Evolutionary conservation across 1,140 invertebrate species (phyloP), one percentile per base, ranked within the genome.

Genomic region (Sipha flava): DNA sequence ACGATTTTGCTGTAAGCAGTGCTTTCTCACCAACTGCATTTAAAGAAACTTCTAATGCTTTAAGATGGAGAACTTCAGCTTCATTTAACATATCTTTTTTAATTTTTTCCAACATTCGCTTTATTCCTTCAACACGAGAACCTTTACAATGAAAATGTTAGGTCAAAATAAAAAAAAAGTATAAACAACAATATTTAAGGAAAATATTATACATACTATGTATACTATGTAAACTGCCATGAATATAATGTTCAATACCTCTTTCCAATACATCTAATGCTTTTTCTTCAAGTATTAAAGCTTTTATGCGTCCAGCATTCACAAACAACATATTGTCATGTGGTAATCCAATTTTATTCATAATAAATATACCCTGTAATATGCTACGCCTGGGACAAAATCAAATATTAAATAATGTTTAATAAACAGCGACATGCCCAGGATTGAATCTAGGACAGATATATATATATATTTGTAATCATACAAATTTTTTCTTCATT

Each of bases 1-100:
- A 97, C 85, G 97, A 94, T 84, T 97, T 97, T 4, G 95, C 95
- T 6, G 95, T 97, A 87, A 96, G 94, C 12, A 97, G 93, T 86
- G 97, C 97, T 84, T 91, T 90, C 86, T 96, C 94, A 5, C 95
- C 95, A 85, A 97, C 96, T 1, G 92, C 90, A 83, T 90, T 88
- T 84, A 90, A 89, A 1, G 93, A 90, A 79, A 96, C 86, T 37
- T 89, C 86, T 26, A 97, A 87, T 12, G 95, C 94, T 70, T 91
- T 90, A 68, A 92, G 88, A 86, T 97, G 95, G 21, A 96, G 86
- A 59, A 88, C 87, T 84, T 96, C 93, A 0, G 95, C 93, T 85
- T 95, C 91, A 16, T 54, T 54, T 40, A 80, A 73, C 70, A 81
- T 75, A 9, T 26, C 31, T 14, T 23, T 31, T 26, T 72, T 73